Evolutionary conservation across 2,888 invertebrate species (phyloP).

Genomic region (Aricia artaxerxes): DNA sequence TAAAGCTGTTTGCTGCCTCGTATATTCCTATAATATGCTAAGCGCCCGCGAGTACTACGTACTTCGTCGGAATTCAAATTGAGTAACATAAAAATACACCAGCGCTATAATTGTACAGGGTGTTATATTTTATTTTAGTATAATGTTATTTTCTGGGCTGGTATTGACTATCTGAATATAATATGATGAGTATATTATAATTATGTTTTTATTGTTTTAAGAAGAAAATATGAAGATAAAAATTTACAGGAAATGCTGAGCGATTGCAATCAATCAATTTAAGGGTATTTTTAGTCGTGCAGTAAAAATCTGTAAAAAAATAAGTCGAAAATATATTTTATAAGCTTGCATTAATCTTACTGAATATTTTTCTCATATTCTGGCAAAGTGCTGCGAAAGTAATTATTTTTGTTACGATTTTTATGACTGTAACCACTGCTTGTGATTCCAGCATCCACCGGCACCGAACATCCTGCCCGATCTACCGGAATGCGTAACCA

Average conservation of each 20-base stretch:
- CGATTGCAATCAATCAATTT: not conserved
- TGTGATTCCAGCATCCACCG: conserved; percentile 53
- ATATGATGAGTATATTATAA: not conserved
- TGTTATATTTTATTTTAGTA: not conserved
- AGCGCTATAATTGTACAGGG: not conserved
- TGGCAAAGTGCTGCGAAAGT: not conserved
- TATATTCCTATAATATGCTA: not conserved
- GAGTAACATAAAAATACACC: conserved; percentile 6
- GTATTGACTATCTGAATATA: not conserved
- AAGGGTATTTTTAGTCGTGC: not conserved
- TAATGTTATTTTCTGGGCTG: not conserved
- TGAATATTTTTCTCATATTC: not conserved
- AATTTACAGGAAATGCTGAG: not conserved
- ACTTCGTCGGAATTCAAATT: not conserved
- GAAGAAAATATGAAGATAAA: not conserved
- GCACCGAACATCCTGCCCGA: conserved; percentile 61
- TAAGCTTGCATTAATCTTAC: not conserved
- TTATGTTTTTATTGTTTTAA: not conserved
- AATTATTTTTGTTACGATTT: not conserved
- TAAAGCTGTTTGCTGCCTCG: not conserved
- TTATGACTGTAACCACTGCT: not conserved
- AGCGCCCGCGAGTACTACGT: not conserved
- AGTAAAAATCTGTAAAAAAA: not conserved
- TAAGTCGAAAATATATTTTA: not conserved
- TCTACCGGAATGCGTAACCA: conserved; percentile 68